Percentiles rank a stretch among this genome's conserved stretches.
Evolutionary conservation across 2,113 vertebrate species (phyloP).

Genomic region (Diphyllodes magnificus): DNA sequence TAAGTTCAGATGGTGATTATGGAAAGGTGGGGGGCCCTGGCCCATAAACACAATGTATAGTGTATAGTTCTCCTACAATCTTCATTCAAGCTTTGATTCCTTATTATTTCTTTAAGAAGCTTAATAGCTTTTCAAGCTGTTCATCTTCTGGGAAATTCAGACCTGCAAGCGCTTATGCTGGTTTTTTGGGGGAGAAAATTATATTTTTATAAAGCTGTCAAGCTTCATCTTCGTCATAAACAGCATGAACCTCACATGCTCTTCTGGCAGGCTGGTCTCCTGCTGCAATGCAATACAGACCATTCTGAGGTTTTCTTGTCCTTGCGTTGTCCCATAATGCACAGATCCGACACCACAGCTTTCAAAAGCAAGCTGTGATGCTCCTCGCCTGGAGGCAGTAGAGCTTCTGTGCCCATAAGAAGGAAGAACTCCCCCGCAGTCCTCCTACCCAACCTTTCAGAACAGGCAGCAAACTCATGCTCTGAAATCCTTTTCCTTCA

Average conservation of each 20-base stretch:
- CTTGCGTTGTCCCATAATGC: neutral
- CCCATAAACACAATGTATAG: neutral
- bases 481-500: neutral
- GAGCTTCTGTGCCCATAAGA: neutral
- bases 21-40: neutral
- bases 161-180: neutral
- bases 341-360: neutral
- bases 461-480: neutral
- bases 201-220: neutral
- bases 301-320: neutral
- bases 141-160: neutral
- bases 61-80: neutral
- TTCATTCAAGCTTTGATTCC: neutral
- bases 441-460: neutral
- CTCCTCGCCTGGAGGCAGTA: neutral
- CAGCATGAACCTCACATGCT: neutral
- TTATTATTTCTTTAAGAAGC: neutral
- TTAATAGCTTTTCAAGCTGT: neutral
- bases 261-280: neutral
- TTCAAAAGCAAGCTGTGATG: neutral
- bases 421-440: neutral
- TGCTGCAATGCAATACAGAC: neutral
- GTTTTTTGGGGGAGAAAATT: neutral
- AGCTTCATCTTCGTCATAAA: neutral
- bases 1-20: neutral